These are phyloP conservation scores for Heliconius ismenius DNA, from an alignment of 2,888 invertebrate genomes.

Conservation along the genomic window DNA sequence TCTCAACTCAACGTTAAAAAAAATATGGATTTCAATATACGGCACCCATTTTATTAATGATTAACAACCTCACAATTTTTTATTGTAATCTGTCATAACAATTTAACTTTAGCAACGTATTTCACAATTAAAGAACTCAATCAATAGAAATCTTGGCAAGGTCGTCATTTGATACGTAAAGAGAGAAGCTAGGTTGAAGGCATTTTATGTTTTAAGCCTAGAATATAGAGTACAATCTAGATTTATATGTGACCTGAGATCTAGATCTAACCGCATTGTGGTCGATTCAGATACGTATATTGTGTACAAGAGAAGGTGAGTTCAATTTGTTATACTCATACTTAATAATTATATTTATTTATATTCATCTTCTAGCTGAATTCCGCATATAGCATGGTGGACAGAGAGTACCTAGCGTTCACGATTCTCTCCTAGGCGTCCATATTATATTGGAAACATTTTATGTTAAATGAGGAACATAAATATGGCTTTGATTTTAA, in stretches of 20 bases:
- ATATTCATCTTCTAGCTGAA: background rate
- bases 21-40: background rate
- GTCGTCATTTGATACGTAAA: slow-evolving; percentile 32
- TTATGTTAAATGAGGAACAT: too few species aligned
- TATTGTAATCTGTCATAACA: slow-evolving; percentile 7
- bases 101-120: slow-evolving; percentile 7
- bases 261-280: slow-evolving; percentile 38
- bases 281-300: slow-evolving; percentile 19
- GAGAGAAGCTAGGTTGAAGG: slow-evolving; percentile 2
- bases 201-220: slow-evolving; percentile 16
- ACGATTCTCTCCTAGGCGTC: too few species aligned
- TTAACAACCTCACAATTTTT: background rate
- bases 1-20: too few species aligned
- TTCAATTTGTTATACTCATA: background rate
- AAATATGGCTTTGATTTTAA: background rate
- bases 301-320: slow-evolving; percentile 6
- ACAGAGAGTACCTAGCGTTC: background rate
- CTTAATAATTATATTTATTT: background rate
- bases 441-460: too few species aligned
- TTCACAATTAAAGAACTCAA: slow-evolving; percentile 23
- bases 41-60: background rate
- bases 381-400: background rate
- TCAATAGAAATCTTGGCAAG: slow-evolving; percentile 35
- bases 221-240: background rate
- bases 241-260: slow-evolving; percentile 11